Conservation (phyloP, 2,113 vertebrate species). For the Larimichthys polyactis region DNA sequence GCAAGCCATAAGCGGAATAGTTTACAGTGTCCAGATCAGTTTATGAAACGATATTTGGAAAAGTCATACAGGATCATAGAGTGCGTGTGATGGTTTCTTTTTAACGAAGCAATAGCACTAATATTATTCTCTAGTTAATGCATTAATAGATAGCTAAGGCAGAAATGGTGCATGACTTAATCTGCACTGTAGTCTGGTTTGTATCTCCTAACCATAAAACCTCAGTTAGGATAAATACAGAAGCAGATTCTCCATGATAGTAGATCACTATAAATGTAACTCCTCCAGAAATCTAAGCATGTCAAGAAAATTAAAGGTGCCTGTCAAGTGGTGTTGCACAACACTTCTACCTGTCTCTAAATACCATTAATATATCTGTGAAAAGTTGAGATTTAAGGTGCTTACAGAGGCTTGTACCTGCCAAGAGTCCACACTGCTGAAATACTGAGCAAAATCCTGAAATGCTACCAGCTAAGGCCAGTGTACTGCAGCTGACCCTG, state of each 20-base stretch:
- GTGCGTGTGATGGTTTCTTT: slow-evolving; percentile 42
- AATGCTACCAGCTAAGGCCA: background rate
- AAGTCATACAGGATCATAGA: background rate
- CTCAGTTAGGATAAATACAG: slow-evolving; percentile 19
- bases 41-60: slow-evolving; percentile 47
- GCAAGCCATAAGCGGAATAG: slow-evolving; percentile 2
- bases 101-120: slow-evolving; percentile 34
- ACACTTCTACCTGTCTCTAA: background rate
- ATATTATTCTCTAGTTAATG: slow-evolving; percentile 57
- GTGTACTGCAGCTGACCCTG: slow-evolving; percentile 28
- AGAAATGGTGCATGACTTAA: slow-evolving; percentile 34
- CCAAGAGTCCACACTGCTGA: background rate
- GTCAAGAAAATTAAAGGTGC: slow-evolving; percentile 28
- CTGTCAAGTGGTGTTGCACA: slow-evolving; percentile 9
- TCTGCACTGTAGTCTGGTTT: slow-evolving; percentile 46
- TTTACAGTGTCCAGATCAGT: slow-evolving; percentile 48
- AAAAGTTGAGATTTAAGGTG: background rate
- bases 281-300: background rate
- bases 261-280: slow-evolving; percentile 6
- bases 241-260: slow-evolving; percentile 42
- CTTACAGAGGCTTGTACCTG: background rate
- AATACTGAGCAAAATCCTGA: slow-evolving; percentile 6
- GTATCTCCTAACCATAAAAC: slow-evolving; percentile 37
- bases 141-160: slow-evolving; percentile 36
- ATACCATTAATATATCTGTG: slow-evolving; percentile 16